phyloP scores from a whole-genome alignment of 2,888 invertebrate species.

The Lasioglossum lativentre region DNA sequence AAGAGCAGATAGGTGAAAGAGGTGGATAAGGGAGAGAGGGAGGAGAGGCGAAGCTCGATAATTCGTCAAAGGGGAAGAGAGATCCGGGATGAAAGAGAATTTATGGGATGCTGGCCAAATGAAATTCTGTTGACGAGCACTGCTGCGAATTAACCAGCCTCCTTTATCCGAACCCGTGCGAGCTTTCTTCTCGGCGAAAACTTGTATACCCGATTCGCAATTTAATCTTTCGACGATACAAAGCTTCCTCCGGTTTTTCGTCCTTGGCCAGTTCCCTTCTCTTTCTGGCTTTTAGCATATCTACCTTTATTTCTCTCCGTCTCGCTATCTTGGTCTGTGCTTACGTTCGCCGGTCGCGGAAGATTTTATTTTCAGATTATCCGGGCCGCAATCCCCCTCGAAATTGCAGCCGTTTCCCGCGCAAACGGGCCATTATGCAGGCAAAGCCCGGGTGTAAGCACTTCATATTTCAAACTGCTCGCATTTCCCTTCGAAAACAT shows the following conservation, averaged over 20 bases:
- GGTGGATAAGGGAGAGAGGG: neutral
- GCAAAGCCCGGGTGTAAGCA: constrained; percentile 66
- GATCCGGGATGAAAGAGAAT: constrained; percentile 37
- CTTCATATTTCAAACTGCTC: constrained; percentile 71
- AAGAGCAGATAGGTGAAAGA: neutral
- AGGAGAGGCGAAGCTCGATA: constrained; percentile 20
- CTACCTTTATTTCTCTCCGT: constrained; percentile 1
- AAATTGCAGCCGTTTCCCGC: constrained; percentile 72
- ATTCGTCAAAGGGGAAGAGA: constrained; percentile 43
- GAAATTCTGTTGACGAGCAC: constrained; percentile 45
- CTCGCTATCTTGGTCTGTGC: neutral
- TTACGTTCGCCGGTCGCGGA: constrained; percentile 23
- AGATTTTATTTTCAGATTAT: constrained; percentile 74
- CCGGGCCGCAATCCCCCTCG: constrained; percentile 62
- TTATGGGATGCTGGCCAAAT: constrained; percentile 36
- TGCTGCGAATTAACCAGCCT: constrained; percentile 32
- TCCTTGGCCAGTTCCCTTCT: neutral
- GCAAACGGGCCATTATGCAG: constrained; percentile 70
- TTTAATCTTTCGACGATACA: constrained; percentile 38
- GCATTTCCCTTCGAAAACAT: constrained; percentile 49
- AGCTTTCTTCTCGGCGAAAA: neutral
- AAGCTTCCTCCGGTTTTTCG: no score
- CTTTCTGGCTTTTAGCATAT: neutral
- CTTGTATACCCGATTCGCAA: constrained; percentile 17
- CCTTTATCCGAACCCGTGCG: neutral